Percentiles rank a stretch among this genome's conserved stretches.
phyloP scores from a whole-genome alignment of 2,888 invertebrate genomes.

The Drosophila paranaensis region DNA sequence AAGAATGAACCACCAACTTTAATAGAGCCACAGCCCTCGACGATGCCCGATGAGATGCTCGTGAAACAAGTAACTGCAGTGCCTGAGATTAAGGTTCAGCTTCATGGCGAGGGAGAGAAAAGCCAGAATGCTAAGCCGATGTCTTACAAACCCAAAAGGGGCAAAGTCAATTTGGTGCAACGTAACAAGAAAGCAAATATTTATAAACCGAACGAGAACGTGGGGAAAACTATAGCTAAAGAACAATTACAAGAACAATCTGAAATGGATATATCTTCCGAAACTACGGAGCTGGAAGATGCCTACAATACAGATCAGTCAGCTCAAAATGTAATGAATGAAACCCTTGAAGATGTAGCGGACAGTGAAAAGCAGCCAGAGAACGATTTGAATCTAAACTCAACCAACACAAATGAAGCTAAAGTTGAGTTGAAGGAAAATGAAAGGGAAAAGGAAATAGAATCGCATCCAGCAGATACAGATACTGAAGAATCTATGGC shows the following conservation, averaged over 20 bases:
- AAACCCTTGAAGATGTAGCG: not conserved
- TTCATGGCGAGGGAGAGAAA: not conserved
- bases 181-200: constrained; percentile 60
- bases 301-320: not conserved
- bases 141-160: constrained; percentile 65
- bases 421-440: not conserved
- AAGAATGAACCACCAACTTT: constrained; percentile 7
- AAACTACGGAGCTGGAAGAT: not conserved
- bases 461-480: not conserved
- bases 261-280: not conserved
- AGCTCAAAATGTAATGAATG: not conserved
- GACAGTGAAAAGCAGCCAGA: not conserved
- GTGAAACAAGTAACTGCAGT: not conserved
- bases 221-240: not conserved
- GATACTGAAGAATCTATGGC: not conserved
- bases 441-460: not conserved
- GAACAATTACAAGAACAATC: not conserved
- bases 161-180: constrained; percentile 78
- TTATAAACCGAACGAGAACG: constrained; percentile 17
- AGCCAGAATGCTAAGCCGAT: not conserved
- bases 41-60: not conserved
- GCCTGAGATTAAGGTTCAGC: not conserved
- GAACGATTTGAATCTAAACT: not conserved
- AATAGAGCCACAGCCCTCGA: not conserved
- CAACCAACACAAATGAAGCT: not conserved